Conservation (phyloP, 2,888 invertebrate species). For the Oxytorus armatus region DNA sequence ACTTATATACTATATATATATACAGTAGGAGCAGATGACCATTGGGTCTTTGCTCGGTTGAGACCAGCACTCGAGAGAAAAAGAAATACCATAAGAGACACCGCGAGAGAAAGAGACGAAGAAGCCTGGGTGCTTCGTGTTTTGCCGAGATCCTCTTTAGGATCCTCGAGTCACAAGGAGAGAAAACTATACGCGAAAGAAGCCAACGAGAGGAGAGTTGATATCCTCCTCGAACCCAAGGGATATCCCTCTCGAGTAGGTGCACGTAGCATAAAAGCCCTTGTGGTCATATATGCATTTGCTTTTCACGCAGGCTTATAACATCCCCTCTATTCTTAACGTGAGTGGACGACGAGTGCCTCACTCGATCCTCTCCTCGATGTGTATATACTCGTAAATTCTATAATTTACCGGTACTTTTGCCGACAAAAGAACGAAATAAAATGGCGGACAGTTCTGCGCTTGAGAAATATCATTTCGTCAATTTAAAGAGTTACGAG, state of each 20-base stretch:
- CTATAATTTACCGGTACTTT: constrained; percentile 38
- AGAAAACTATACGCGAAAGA: constrained; percentile 66
- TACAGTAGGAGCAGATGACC: constrained; percentile 57
- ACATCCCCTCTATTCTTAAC: constrained; percentile 17
- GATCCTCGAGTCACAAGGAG: constrained; percentile 64
- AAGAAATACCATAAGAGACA: constrained; percentile 21
- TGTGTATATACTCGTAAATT: constrained; percentile 57
- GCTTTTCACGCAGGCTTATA: constrained; percentile 62
- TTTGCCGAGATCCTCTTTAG: constrained; percentile 76
- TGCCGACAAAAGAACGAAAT: constrained; percentile 2
- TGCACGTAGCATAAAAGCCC: constrained; percentile 58
- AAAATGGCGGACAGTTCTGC: neutral
- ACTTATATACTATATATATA: constrained; percentile 25
- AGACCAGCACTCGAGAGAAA: constrained; percentile 64
- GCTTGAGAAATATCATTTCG: neutral
- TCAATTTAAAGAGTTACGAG: no score
- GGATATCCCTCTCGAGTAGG: constrained; percentile 58
- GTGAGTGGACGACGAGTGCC: constrained; percentile 26
- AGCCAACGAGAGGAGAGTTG: constrained; percentile 59
- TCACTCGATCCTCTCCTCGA: constrained; percentile 48
- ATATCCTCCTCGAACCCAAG: constrained; percentile 60
- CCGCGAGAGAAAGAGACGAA: constrained; percentile 14
- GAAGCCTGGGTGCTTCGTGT: constrained; percentile 74
- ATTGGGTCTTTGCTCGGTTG: constrained; percentile 51
- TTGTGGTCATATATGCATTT: constrained; percentile 68